These are phyloP conservation scores for Orchestes rusci DNA, from an alignment of 2,888 invertebrate species.

Conservation along the genomic window DNA sequence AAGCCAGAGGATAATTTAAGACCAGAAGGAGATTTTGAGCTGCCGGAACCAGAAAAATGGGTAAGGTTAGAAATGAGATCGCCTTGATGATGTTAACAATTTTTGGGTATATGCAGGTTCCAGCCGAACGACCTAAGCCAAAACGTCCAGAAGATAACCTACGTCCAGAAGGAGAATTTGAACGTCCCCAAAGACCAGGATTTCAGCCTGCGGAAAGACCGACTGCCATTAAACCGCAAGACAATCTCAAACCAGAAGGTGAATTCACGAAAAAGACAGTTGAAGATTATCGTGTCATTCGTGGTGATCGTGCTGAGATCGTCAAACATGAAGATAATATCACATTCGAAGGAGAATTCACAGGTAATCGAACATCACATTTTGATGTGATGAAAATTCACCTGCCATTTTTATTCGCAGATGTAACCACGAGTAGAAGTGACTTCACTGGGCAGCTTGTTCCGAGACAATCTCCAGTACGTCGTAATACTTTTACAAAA, in stretches of 20 bases:
- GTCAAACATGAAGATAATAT: constrained; percentile 60
- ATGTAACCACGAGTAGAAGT: constrained; percentile 60
- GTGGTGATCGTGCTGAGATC: constrained; percentile 58
- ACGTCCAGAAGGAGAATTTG: constrained; percentile 49
- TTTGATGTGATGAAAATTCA: no score
- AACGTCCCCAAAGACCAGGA: constrained; percentile 29
- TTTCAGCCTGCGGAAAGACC: constrained; percentile 40
- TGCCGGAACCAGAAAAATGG: constrained; percentile 27
- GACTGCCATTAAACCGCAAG: constrained; percentile 41
- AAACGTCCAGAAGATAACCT: constrained; percentile 56
- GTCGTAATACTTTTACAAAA: constrained; percentile 72
- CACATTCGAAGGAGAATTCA: constrained; percentile 58
- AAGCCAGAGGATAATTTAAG: constrained; percentile 57
- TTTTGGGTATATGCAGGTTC: constrained; percentile 40
- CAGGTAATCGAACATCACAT: constrained; percentile 49
- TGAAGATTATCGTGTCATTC: constrained; percentile 54
- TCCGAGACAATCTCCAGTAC: constrained; percentile 57
- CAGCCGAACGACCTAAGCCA: constrained; percentile 44
- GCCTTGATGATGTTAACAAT: constrained; percentile 51
- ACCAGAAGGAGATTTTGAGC: constrained; percentile 50
- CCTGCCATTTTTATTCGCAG: constrained; percentile 42
- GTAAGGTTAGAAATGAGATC: constrained; percentile 41
- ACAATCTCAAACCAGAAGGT: constrained; percentile 46
- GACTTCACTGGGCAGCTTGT: constrained; percentile 63
- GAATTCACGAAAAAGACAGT: constrained; percentile 46